A percentile compares a stretch with the other conserved stretches of the same genome.
Conservation (phyloP, 2,113 vertebrate genomes). For the Colistium nudipinnis region DNA sequence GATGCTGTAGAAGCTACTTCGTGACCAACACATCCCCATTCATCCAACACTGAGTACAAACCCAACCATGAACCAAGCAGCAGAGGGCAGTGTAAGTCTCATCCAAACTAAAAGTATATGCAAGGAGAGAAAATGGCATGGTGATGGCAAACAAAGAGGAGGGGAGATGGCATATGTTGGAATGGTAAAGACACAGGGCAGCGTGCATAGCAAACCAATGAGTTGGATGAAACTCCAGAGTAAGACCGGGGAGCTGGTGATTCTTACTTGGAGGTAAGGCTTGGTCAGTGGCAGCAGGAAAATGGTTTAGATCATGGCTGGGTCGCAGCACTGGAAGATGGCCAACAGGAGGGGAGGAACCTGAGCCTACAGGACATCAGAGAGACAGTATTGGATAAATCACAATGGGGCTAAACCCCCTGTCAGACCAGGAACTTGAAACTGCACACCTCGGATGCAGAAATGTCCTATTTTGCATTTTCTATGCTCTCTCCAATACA, state of each 20-base stretch:
- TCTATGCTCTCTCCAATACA: too few species aligned
- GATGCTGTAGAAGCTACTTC: neutral
- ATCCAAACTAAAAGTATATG: neutral
- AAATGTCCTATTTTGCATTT: neutral
- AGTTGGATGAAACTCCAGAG: slow-evolving; percentile 62
- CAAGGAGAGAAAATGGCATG: neutral
- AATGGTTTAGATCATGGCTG: slow-evolving; percentile 90
- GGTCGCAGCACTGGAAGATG: slow-evolving; percentile 93
- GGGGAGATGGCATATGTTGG: slow-evolving; percentile 11
- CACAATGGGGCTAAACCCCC: neutral
- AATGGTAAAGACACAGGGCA: neutral
- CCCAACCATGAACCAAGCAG: neutral
- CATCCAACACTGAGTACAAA: neutral
- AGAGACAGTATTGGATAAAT: slow-evolving; percentile 60
- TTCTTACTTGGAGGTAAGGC: slow-evolving; percentile 98
- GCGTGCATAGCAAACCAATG: slow-evolving; percentile 40
- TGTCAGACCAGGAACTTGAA: neutral
- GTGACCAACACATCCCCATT: neutral
- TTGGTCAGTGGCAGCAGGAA: slow-evolving; percentile 91
- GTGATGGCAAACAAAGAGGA: slow-evolving; percentile 19
- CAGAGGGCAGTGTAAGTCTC: neutral
- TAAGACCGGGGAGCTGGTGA: slow-evolving; percentile 56
- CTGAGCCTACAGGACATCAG: slow-evolving; percentile 74
- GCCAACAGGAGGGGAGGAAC: slow-evolving; percentile 85
- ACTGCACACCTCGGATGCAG: neutral